phyloP scores from a whole-genome alignment of 1,140 invertebrate species.

The Acromyrmex heyeri region DNA sequence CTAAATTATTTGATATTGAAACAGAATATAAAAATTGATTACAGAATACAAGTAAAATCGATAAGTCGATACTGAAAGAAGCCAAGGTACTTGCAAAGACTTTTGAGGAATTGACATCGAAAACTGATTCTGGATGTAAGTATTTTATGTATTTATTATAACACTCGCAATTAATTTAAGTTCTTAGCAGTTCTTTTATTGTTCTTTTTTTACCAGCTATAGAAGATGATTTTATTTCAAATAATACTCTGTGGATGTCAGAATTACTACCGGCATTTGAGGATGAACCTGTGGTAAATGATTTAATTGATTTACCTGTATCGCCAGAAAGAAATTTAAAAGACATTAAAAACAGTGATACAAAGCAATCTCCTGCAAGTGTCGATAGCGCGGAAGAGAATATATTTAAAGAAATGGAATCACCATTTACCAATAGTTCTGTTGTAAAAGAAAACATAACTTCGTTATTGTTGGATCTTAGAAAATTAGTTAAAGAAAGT shows the following conservation, averaged over 20 bases:
- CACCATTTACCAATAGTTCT: slow-evolving; percentile 72
- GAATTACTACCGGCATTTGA: slow-evolving; percentile 80
- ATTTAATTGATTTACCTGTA: slow-evolving; percentile 80
- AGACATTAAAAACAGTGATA: background rate
- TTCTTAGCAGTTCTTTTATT: slow-evolving; percentile 6
- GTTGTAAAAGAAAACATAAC: slow-evolving; percentile 75
- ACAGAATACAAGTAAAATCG: slow-evolving; percentile 65
- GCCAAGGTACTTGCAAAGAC: slow-evolving; percentile 77
- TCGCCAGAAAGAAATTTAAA: slow-evolving; percentile 65
- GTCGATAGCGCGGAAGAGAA: slow-evolving; percentile 14
- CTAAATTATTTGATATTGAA: slow-evolving; percentile 45
- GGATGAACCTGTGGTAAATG: slow-evolving; percentile 75
- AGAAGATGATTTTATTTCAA: slow-evolving; percentile 79
- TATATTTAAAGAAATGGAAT: slow-evolving; percentile 71
- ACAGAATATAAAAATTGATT: slow-evolving; percentile 53
- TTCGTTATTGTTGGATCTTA: slow-evolving; percentile 79
- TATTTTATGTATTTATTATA: slow-evolving; percentile 39
- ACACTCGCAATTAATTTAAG: background rate
- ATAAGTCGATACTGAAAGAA: slow-evolving; percentile 76
- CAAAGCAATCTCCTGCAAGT: slow-evolving; percentile 9
- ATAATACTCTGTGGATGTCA: slow-evolving; percentile 73
- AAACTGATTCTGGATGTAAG: slow-evolving; percentile 71
- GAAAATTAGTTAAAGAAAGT: slow-evolving; percentile 80
- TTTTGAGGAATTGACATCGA: slow-evolving; percentile 77
- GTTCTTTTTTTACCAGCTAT: slow-evolving; percentile 55